phyloP scores from a whole-genome alignment of 92 coral and sea anemone species.

The Galaxea fascicularis region DNA sequence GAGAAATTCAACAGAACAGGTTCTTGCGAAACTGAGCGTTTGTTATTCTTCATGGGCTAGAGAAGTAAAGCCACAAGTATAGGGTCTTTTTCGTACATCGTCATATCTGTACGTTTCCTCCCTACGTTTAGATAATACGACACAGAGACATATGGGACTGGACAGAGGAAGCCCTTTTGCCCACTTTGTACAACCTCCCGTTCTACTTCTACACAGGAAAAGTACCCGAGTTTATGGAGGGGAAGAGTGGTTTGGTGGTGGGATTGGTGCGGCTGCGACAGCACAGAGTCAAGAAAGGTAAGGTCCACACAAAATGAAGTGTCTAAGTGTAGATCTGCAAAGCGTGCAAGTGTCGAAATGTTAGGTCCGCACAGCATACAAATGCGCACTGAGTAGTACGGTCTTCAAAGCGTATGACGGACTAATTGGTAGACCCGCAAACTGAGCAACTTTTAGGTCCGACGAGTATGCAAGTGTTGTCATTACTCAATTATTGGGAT shows the following conservation, averaged over 20 bases:
- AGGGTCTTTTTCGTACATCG: too few species aligned
- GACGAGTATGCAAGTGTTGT: too few species aligned
- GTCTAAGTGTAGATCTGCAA: neutral
- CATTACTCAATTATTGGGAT: neutral
- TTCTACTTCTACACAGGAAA: slow-evolving; percentile 82
- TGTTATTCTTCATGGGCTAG: too few species aligned
- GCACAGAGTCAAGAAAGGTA: slow-evolving; percentile 73
- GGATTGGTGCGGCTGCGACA: slow-evolving; percentile 91
- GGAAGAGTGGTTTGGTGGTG: slow-evolving; percentile 82
- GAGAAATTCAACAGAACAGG: too few species aligned
- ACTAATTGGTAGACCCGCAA: too few species aligned
- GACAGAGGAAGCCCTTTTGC: slow-evolving; percentile 76
- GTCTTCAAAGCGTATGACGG: too few species aligned
- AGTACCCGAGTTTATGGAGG: slow-evolving; percentile 77
- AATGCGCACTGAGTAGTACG: too few species aligned
- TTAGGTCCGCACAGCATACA: too few species aligned
- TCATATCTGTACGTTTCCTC: neutral
- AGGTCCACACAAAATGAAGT: neutral
- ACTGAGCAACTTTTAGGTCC: too few species aligned
- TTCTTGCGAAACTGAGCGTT: too few species aligned
- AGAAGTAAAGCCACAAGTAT: too few species aligned
- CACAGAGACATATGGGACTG: slow-evolving; percentile 88
- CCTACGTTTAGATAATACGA: slow-evolving; percentile 52
- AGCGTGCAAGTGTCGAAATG: neutral
- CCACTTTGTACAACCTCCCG: slow-evolving; percentile 77